phyloP scores from a whole-genome alignment of 2,797 vertebrate species.

The Neosilurus mollespiculum region DNA sequence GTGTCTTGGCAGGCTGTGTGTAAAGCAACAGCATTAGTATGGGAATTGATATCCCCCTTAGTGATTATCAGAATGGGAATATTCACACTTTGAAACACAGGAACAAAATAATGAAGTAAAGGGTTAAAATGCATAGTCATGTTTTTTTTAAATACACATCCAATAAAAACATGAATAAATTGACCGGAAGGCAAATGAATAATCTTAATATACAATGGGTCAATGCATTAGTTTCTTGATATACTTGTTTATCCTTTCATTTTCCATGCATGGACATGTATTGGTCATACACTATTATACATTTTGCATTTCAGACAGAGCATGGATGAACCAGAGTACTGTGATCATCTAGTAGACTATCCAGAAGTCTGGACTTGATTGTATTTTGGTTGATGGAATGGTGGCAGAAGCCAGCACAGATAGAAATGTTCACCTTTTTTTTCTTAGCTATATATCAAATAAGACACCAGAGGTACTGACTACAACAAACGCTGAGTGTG shows the following conservation, averaged over 20 bases:
- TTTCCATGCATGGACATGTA: neutral
- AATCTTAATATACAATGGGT: neutral
- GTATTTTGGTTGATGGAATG: slow-evolving; percentile 22
- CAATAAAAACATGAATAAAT: slow-evolving; percentile 7
- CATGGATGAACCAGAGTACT: neutral
- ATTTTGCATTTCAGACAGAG: slow-evolving; percentile 4
- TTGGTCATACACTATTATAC: slow-evolving; percentile 3
- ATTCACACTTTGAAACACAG: slow-evolving; percentile 60
- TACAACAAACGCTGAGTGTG: neutral
- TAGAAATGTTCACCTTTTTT: neutral
- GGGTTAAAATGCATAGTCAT: slow-evolving; percentile 35
- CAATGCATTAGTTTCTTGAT: neutral
- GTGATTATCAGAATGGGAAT: slow-evolving; percentile 69
- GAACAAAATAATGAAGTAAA: slow-evolving; percentile 12
- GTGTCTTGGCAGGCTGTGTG: slow-evolving; percentile 24
- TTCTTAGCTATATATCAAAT: neutral
- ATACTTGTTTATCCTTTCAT: neutral
- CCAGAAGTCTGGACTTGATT: slow-evolving; percentile 7
- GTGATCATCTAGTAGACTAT: slow-evolving; percentile 9
- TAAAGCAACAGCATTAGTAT: slow-evolving; percentile 55
- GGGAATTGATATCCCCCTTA: slow-evolving; percentile 67
- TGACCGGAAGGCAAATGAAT: neutral
- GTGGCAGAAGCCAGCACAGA: slow-evolving; percentile 4
- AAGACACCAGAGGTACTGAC: no score
- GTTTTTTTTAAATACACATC: neutral